Conservation (phyloP, 2,888 invertebrate species). For the Cantharis rustica region DNA sequence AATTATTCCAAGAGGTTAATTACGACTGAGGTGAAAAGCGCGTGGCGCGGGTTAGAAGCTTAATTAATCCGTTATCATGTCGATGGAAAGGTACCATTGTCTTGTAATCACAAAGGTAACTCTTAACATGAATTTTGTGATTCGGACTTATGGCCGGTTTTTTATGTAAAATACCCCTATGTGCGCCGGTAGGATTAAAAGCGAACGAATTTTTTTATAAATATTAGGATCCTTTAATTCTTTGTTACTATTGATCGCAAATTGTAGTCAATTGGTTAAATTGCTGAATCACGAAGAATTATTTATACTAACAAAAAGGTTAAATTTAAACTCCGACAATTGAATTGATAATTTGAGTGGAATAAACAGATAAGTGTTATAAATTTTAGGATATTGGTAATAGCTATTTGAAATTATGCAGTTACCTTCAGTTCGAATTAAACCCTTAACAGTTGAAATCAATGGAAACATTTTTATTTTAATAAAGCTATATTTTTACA, state of each 20-base stretch:
- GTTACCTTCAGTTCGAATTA: background rate
- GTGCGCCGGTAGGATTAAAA: background rate
- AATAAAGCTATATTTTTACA: too few species aligned
- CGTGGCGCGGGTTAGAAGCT: too few species aligned
- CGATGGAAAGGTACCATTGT: too few species aligned
- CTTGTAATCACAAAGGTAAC: too few species aligned
- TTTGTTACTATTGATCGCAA: background rate
- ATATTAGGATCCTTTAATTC: background rate
- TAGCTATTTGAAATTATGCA: background rate
- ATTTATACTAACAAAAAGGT: background rate
- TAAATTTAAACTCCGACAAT: background rate
- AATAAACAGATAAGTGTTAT: background rate
- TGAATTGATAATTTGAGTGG: background rate
- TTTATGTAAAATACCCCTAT: too few species aligned
- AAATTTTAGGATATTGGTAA: background rate
- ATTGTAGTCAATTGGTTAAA: background rate
- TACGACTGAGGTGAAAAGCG: too few species aligned
- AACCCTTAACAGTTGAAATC: background rate
- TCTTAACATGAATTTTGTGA: too few species aligned
- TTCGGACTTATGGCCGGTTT: too few species aligned
- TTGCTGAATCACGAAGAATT: background rate
- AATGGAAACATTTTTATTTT: too few species aligned
- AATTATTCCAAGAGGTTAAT: too few species aligned
- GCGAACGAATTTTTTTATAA: background rate
- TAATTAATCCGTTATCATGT: too few species aligned